phyloP scores from a whole-genome alignment of 2,113 vertebrate species.

The Atherinomorus stipes region DNA sequence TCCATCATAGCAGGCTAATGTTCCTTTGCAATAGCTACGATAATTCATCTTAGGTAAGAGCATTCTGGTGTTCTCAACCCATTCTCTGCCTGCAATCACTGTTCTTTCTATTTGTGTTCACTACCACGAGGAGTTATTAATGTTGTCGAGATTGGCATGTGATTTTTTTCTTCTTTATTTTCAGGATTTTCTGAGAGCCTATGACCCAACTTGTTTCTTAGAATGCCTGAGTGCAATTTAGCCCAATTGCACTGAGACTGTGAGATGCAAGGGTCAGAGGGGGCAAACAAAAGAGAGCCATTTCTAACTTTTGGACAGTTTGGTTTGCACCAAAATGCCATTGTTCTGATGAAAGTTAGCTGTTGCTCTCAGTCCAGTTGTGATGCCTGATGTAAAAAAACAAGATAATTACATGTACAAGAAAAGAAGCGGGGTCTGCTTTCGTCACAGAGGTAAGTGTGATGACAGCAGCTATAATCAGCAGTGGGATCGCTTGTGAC shows the following conservation, averaged over 20 bases:
- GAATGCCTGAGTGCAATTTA: conserved; percentile 21
- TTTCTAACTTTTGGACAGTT: conserved; percentile 25
- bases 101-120: conserved; percentile 60
- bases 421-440: conserved; percentile 24
- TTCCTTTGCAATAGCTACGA: conserved; percentile 46
- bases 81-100: conserved; percentile 51
- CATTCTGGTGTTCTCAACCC: conserved; percentile 57
- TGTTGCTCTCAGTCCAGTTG: not conserved
- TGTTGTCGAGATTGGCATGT: conserved; percentile 48
- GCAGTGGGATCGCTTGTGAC: conserved; percentile 8
- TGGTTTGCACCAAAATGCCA: conserved; percentile 11
- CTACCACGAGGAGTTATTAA: conserved; percentile 56
- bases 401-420: conserved; percentile 41
- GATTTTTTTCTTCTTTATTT: conserved; percentile 47
- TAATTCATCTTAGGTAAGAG: conserved; percentile 68
- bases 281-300: conserved; percentile 30
- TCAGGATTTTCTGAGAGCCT: conserved; percentile 30
- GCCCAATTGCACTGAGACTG: not conserved
- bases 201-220: conserved; percentile 12
- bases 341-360: not conserved
- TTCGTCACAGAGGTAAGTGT: conserved; percentile 26
- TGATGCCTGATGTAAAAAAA: conserved; percentile 29
- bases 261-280: conserved; percentile 49
- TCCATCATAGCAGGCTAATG: conserved; percentile 65
- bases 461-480: conserved; percentile 22